Percentiles rank a stretch among this genome's conserved stretches.
phyloP scores from a whole-genome alignment of 2,888 invertebrate species.

The Polyommatus icarus region DNA sequence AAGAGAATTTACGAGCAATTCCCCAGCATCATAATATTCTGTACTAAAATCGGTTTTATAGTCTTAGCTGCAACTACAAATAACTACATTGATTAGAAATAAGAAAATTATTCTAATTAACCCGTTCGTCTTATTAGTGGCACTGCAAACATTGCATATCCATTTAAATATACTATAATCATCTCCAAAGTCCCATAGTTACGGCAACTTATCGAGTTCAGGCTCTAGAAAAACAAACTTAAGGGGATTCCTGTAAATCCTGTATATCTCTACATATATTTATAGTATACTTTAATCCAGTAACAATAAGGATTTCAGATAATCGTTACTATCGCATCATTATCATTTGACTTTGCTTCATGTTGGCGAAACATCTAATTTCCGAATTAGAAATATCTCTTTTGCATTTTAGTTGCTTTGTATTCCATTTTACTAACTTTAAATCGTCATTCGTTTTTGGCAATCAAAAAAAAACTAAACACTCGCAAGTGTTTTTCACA shows the following conservation, averaged over 20 bases:
- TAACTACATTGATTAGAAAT: background rate
- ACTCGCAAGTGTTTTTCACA: background rate
- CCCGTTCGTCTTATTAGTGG: background rate
- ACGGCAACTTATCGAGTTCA: too few species aligned
- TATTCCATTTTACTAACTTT: background rate
- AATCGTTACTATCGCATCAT: background rate
- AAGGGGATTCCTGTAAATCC: too few species aligned
- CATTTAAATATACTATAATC: too few species aligned
- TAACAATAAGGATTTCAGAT: background rate
- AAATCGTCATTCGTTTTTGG: background rate
- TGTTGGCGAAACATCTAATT: background rate
- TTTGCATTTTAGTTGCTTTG: background rate
- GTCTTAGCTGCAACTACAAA: background rate
- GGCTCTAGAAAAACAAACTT: background rate
- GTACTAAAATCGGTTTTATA: background rate
- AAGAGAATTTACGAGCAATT: slow-evolving; percentile 25
- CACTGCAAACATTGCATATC: background rate
- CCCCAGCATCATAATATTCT: background rate
- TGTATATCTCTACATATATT: background rate
- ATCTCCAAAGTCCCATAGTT: too few species aligned
- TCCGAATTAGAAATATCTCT: background rate
- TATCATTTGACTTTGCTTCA: background rate
- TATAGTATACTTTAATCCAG: background rate
- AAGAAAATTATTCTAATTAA: slow-evolving; percentile 12
- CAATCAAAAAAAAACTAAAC: background rate